phyloP scores from a whole-genome alignment of 2,888 invertebrate species.

The Prosopocoilus inquinatus region DNA sequence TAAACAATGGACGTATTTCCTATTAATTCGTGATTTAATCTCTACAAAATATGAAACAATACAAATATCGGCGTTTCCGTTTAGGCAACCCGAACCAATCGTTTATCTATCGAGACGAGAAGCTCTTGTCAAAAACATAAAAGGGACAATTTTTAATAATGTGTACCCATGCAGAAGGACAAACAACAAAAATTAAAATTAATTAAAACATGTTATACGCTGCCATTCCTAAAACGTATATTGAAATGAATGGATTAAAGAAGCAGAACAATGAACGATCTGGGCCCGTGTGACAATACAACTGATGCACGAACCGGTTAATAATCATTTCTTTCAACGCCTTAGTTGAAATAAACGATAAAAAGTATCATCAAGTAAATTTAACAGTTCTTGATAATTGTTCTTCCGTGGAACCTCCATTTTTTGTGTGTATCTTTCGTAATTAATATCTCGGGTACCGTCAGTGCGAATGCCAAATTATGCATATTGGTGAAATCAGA shows the following conservation, averaged over 20 bases:
- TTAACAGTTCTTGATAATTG: too few species aligned
- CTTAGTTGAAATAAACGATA: too few species aligned
- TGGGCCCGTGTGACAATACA: slow-evolving; percentile 50
- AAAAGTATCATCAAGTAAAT: too few species aligned
- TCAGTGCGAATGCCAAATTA: too few species aligned
- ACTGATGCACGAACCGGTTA: too few species aligned
- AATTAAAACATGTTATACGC: slow-evolving; percentile 43
- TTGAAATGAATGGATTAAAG: slow-evolving; percentile 47
- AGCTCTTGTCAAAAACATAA: slow-evolving; percentile 20
- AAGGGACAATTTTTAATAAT: slow-evolving; percentile 42
- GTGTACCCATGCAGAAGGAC: slow-evolving; percentile 29
- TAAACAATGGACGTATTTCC: slow-evolving; percentile 1
- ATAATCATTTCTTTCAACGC: too few species aligned
- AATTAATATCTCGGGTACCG: too few species aligned
- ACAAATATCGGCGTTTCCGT: slow-evolving; percentile 3
- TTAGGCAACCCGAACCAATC: background rate
- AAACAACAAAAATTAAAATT: slow-evolving; percentile 43
- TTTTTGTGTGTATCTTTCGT: too few species aligned
- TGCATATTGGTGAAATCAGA: too few species aligned
- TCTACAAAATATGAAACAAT: slow-evolving; percentile 4
- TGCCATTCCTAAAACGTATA: slow-evolving; percentile 41
- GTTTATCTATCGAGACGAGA: background rate
- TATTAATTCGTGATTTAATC: background rate
- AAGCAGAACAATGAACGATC: slow-evolving; percentile 50
- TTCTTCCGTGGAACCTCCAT: too few species aligned